Evolutionary conservation across 2,797 vertebrate species (phyloP).

Genomic region (Nasua narica): DNA sequence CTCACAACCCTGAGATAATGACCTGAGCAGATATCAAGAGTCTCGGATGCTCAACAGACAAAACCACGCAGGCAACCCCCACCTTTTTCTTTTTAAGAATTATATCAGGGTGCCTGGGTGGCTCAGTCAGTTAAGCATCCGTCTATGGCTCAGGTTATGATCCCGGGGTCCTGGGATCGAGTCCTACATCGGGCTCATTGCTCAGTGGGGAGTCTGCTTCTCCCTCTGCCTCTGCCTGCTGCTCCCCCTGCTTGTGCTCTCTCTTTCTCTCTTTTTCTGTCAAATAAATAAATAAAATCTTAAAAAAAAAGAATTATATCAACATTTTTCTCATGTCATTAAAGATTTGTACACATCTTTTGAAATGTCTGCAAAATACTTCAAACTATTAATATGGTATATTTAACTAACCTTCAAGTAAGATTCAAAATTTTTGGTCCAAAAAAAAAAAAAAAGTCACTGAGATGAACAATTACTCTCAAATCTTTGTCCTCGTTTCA

Average conservation of each 20-base stretch:
- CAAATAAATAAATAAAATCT: neutral
- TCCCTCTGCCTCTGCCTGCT: no score
- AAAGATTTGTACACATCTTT: neutral
- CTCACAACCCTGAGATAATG: neutral
- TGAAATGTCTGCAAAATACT: neutral
- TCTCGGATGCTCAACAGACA: neutral
- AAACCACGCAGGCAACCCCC: neutral
- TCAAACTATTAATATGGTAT: neutral
- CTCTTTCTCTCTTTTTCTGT: no score
- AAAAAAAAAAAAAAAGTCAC: neutral
- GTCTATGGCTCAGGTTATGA: no score
- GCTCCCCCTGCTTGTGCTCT: no score
- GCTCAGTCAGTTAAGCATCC: no score
- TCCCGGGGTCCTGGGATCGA: no score
- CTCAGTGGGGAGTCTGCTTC: no score
- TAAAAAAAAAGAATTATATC: neutral
- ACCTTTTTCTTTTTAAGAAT: neutral
- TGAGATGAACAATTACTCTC: neutral
- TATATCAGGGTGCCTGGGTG: neutral
- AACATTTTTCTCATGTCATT: neutral
- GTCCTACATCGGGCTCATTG: no score
- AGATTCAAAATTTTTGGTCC: neutral
- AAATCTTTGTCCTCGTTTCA: slow-evolving; percentile 28
- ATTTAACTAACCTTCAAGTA: slow-evolving; percentile 39
- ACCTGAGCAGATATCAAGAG: neutral